phyloP scores from a whole-genome alignment of 2,113 vertebrate species.

The Tyto alba region DNA sequence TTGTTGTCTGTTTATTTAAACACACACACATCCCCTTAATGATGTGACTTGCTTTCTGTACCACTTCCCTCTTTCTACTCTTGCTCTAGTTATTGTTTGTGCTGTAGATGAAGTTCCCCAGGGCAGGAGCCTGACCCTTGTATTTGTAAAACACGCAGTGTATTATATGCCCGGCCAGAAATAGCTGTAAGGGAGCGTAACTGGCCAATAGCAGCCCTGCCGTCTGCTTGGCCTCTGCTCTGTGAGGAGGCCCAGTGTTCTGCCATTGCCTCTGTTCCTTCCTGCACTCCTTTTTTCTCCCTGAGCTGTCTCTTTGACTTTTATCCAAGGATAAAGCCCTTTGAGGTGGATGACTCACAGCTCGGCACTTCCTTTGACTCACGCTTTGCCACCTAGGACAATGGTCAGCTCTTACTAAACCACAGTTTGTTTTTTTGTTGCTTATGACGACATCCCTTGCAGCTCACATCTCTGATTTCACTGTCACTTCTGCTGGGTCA shows the following conservation, averaged over 20 bases:
- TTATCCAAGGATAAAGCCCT: conserved; percentile 31
- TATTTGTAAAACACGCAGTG: not conserved
- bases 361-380: conserved; percentile 35
- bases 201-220: not conserved
- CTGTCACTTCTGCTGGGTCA: not conserved
- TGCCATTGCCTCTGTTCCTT: not conserved
- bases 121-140: not conserved
- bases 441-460: not conserved
- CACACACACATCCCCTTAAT: not conserved
- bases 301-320: not conserved
- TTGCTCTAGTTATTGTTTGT: not conserved
- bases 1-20: not conserved
- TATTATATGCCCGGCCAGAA: not conserved
- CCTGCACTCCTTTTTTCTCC: not conserved
- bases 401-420: conserved; percentile 25
- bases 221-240: not conserved
- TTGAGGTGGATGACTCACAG: conserved; percentile 33
- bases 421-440: not conserved
- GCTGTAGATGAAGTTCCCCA: not conserved
- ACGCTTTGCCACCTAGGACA: not conserved
- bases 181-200: not conserved
- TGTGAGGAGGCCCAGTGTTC: not conserved
- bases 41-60: not conserved
- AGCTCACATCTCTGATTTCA: not conserved
- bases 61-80: not conserved